A percentile compares a stretch with the other conserved stretches of the same genome.
These are phyloP conservation scores for Nothocercus julius DNA, from an alignment of 2,113 vertebrate genomes.

Conservation along the genomic window DNA sequence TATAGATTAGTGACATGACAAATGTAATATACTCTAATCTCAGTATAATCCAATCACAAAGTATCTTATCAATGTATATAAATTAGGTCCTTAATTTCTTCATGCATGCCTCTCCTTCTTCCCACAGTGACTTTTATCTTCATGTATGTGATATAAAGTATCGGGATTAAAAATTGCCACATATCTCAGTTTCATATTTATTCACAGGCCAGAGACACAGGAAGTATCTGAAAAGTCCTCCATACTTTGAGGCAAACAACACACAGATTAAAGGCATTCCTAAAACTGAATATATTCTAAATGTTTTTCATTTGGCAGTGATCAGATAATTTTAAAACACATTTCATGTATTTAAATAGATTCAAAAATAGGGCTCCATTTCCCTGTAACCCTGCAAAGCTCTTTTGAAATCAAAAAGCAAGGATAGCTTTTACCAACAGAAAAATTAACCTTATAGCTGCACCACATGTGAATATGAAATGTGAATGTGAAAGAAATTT, in stretches of 20 bases:
- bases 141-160: conserved; percentile 38
- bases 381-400: rapidly evolving
- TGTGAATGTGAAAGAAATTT: not conserved
- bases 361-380: not conserved
- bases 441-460: not conserved
- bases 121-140: not conserved
- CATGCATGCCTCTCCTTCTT: not conserved
- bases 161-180: not conserved
- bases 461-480: not conserved
- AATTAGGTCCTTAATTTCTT: not conserved
- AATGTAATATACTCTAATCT: not conserved
- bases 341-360: not conserved
- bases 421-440: not conserved
- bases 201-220: not conserved
- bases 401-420: not conserved
- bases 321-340: not conserved
- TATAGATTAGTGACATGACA: not conserved
- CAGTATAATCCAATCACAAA: not conserved
- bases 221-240: not conserved
- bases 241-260: not conserved
- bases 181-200: conserved; percentile 17
- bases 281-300: not conserved
- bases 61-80: not conserved
- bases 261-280: not conserved
- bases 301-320: not conserved